Evolutionary conservation across 2,888 invertebrate genomes (phyloP), one percentile per base, ranked within the genome.

Genomic region (Silvanus unidentatus): DNA sequence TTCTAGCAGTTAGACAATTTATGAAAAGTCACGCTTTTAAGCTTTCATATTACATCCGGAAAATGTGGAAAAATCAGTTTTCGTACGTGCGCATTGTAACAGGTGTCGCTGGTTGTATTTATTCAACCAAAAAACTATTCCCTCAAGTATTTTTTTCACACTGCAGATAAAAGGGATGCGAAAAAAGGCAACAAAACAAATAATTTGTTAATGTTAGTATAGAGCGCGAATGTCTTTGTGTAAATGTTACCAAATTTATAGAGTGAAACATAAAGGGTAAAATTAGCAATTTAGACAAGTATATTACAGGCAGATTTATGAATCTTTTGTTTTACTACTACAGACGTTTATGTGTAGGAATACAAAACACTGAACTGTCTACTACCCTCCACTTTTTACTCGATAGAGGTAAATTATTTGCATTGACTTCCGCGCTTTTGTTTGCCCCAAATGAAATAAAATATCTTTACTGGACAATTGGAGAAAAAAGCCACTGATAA

Each of bases 211-310:
- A n/a, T n/a, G n/a, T n/a, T n/a, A n/a, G 22, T 22, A 22, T 22
- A 22, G 4, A 22, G 22, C n/a, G n/a, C 22, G 22, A 22, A 3
- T 22, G 22, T 22, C 22, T 48, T 44, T 42, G 44, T 42, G 44
- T 32, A 30, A 12, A 37, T 37, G 9, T 37, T 37, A 37, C 14
- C 39, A 43, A 50, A 53, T 53, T 53, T 53, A 53, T 53, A 48
- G 53, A 45, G 50, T 46, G 45, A 50, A 53, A 52, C 49, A 55
- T 53, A 53, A 55, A 53, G 52, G 55, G 49, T 53, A 12, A 53
- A 55, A 55, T 55, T 55, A 55, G 53, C 52, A 50, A 55, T 53
- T 53, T 52, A 53, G 55, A 53, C 55, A 53, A 55, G 46, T 55
- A 51, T 55, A 53, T 53, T 55, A 53, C 48, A 42, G 43, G 32